phyloP scores from a whole-genome alignment of 2,888 invertebrate species.

The Ichneumoninae sp. region DNA sequence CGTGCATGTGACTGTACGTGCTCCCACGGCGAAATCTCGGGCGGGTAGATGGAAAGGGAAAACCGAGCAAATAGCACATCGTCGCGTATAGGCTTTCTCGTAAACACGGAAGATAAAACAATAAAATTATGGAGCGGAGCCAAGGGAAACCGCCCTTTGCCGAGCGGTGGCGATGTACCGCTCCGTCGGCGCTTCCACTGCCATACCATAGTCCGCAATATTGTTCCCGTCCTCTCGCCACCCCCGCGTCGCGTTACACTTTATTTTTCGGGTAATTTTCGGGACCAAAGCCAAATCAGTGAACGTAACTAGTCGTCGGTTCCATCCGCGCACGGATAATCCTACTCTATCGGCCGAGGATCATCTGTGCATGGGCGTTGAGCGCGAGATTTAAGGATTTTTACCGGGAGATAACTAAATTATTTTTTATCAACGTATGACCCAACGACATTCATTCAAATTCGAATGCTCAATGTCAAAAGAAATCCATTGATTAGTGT shows the following conservation, averaged over 20 bases:
- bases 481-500: neutral
- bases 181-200: slow-evolving; percentile 54
- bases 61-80: slow-evolving; percentile 43
- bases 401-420: neutral
- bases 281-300: slow-evolving; percentile 57
- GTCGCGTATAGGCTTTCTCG: slow-evolving; percentile 60
- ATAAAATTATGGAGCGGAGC: slow-evolving; percentile 79
- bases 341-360: slow-evolving; percentile 19
- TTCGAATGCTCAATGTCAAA: neutral
- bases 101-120: slow-evolving; percentile 78
- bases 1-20: slow-evolving; percentile 21
- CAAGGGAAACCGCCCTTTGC: slow-evolving; percentile 73
- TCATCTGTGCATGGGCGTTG: slow-evolving; percentile 7
- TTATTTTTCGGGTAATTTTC: slow-evolving; percentile 57
- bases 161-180: slow-evolving; percentile 68
- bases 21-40: slow-evolving; percentile 21
- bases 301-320: slow-evolving; percentile 41
- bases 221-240: slow-evolving; percentile 61
- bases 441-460: neutral
- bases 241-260: slow-evolving; percentile 47
- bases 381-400: neutral
- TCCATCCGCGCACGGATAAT: slow-evolving; percentile 34
- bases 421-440: neutral
- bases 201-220: slow-evolving; percentile 59
- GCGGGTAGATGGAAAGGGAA: neutral